Evolutionary conservation across 1,140 invertebrate genomes (phyloP), one percentile per base, ranked within the genome.

Genomic region (Globodera ellingtonae): DNA sequence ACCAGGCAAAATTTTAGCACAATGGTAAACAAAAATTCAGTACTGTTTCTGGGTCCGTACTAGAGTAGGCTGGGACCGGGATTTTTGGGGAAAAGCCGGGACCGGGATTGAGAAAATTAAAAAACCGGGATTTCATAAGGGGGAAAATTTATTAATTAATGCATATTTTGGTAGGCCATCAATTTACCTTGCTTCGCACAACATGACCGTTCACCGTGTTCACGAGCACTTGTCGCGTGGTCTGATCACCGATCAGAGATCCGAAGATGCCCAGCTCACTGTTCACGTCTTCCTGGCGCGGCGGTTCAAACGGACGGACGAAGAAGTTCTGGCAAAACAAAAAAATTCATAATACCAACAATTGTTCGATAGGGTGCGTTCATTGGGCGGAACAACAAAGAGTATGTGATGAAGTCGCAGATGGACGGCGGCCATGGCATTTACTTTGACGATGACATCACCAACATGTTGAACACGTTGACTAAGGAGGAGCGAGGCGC

Each of bases 191-290:
- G 24, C 75, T 77, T 52, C 75, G 52, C 48, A 62, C 24, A 21
- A 69, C 10, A 69, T 77, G 69, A 24, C 75, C 75, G 46, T 77
- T 62, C n/a, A 77, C 75, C 48, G 47, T 47, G 69, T 77, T 77
- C 35, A 21, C 21, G 21, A 77, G 5, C 52, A 77, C 96, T 47
- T 93, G 93, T 90, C 94, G 92, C 89, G 97, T 98, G 3, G 91
- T 84, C 18, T 56, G 56, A 18, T 85, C 76, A 6, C 70, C 70
- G 48, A 77, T 59, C 35, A 70, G 94, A 93, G 67, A 88, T 35
- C 97, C 96, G 90, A 95, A 99, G 81, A 98, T 94, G 71, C 97
- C 97, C 50, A 99, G 91, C 90, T 99, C 97, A 24, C 94, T 94
- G 3, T 98, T 93, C 56, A 94, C 91, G 84, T 94, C 93, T 1